Evolutionary conservation across 2,113 vertebrate genomes (phyloP).

Genomic region (Lutjanus erythropterus): DNA sequence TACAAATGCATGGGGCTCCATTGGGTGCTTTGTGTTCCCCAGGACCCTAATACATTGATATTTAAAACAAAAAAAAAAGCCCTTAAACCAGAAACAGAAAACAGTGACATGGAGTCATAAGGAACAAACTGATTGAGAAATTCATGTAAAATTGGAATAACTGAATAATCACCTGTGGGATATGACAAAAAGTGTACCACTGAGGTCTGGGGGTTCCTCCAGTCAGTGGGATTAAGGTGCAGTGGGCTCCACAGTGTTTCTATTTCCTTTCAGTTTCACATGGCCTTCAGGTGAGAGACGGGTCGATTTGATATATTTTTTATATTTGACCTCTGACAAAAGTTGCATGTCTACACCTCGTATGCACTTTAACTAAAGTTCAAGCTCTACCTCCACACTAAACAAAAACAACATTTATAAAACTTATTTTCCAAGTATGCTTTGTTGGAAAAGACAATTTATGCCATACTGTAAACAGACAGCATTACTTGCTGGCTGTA

Average conservation of each 20-base stretch:
- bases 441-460: neutral
- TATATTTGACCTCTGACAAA: conserved; percentile 10
- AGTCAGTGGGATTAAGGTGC: too few relatives aligned
- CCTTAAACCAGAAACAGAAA: too few relatives aligned
- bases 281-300: conserved; percentile 3
- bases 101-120: too few relatives aligned
- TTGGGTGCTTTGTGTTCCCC: too few relatives aligned
- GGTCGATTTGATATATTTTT: conserved; percentile 12
- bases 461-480: neutral
- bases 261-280: conserved; percentile 3
- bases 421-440: neutral
- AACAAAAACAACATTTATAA: conserved; percentile 9
- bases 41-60: too few relatives aligned
- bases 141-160: too few relatives aligned
- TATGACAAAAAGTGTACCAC: too few relatives aligned
- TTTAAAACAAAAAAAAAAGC: too few relatives aligned
- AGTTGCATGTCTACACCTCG: neutral
- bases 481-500: conserved; percentile 16
- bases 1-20: too few relatives aligned
- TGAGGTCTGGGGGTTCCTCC: too few relatives aligned
- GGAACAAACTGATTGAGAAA: too few relatives aligned
- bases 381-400: neutral
- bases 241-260: neutral
- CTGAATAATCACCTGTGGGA: too few relatives aligned
- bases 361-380: neutral